Conservation (phyloP, 92 coral and sea anemone species). For the Hydrozoanthus gracilis region DNA sequence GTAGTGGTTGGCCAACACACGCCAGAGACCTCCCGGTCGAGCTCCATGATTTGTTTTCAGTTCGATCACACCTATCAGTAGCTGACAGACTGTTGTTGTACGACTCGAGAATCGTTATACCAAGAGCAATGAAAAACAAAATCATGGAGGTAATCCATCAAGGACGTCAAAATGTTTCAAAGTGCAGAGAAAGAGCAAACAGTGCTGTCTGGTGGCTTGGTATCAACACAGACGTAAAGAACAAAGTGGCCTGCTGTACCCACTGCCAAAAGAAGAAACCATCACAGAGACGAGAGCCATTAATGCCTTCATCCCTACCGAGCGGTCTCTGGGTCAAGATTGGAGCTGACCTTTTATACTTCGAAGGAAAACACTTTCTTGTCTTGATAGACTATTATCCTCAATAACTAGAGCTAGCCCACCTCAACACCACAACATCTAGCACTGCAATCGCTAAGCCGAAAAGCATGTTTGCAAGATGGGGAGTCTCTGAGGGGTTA, state of each 20-base stretch:
- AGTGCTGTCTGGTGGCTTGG: constrained; percentile 59
- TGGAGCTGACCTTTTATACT: constrained; percentile 52
- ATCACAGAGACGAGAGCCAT: constrained; percentile 40
- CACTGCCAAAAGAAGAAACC: constrained; percentile 51
- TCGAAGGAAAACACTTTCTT: constrained; percentile 42
- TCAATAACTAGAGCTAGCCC: constrained; percentile 47
- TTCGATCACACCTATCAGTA: not conserved
- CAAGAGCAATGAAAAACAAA: constrained; percentile 22
- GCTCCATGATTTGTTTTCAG: not conserved
- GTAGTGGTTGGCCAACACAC: constrained; percentile 1
- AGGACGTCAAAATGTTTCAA: constrained; percentile 4
- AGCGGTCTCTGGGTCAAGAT: constrained; percentile 59
- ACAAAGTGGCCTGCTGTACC: constrained; percentile 37
- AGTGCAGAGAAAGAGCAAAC: constrained; percentile 28
- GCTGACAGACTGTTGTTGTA: not conserved
- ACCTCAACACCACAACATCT: constrained; percentile 37
- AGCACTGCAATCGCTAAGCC: constrained; percentile 51
- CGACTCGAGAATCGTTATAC: constrained; percentile 33
- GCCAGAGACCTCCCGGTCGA: not conserved
- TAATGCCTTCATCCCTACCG: constrained; percentile 44
- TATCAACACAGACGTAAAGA: constrained; percentile 44
- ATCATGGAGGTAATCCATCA: constrained; percentile 30
- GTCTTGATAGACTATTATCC: constrained; percentile 55
- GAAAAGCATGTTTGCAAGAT: constrained; percentile 60
- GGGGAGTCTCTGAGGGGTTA: constrained; percentile 59